Conservation (phyloP, 2,888 invertebrate species). For the Melanostoma scalare region DNA sequence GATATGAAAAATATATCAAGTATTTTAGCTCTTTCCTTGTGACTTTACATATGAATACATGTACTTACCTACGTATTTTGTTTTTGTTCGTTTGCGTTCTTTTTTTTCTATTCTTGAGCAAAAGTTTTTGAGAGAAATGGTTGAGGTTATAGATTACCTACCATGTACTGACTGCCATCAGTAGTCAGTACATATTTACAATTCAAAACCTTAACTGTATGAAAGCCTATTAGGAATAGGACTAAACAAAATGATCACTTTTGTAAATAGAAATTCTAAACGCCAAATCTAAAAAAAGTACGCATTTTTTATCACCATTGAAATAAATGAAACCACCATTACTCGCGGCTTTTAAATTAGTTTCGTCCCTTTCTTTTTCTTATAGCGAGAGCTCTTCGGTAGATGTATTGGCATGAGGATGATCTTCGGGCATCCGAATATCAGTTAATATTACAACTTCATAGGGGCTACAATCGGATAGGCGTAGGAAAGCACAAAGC, state of each 20-base stretch:
- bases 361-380: constrained; percentile 24
- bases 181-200: too few relatives aligned
- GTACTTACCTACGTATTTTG: not conserved
- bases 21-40: constrained; percentile 6
- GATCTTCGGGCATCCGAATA: constrained; percentile 80
- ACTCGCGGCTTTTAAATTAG: not conserved
- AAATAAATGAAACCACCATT: constrained; percentile 53
- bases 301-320: constrained; percentile 60
- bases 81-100: not conserved
- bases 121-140: not conserved
- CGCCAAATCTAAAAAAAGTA: constrained; percentile 39
- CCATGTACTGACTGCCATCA: too few relatives aligned
- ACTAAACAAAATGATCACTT: not conserved
- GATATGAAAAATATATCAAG: constrained; percentile 64
- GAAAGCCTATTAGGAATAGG: too few relatives aligned
- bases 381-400: constrained; percentile 82
- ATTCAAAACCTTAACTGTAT: too few relatives aligned
- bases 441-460: constrained; percentile 85
- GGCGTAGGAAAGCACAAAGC: constrained; percentile 86
- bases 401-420: constrained; percentile 80
- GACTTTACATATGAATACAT: too few relatives aligned
- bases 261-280: constrained; percentile 9
- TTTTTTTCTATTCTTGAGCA: not conserved
- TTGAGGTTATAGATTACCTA: too few relatives aligned
- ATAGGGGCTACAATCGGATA: constrained; percentile 90